Percentiles rank a stretch among this genome's conserved stretches.
Evolutionary conservation across 23 tunicate genomes (phyloP).

Genomic region (Botrylloides violaceus): DNA sequence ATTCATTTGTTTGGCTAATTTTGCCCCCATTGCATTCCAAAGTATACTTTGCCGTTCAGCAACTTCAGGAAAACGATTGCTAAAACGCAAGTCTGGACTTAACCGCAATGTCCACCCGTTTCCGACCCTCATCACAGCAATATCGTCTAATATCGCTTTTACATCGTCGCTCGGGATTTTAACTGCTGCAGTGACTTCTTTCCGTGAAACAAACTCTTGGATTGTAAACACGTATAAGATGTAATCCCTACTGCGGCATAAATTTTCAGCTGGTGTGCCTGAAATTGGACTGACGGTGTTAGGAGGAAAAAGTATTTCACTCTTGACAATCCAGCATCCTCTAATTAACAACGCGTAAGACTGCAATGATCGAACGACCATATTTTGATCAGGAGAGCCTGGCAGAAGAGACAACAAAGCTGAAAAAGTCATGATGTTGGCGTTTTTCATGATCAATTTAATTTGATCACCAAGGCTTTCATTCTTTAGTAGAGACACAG

Average conservation of each 20-base stretch:
- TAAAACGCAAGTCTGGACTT: slow-evolving; percentile 13
- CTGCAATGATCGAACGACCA: slow-evolving; percentile 64
- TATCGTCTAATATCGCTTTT: slow-evolving; percentile 49
- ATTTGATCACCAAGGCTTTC: slow-evolving; percentile 53
- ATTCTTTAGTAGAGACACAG: slow-evolving; percentile 34
- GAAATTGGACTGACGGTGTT: slow-evolving; percentile 44
- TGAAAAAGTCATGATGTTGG: slow-evolving; percentile 69
- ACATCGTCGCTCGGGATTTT: slow-evolving; percentile 70
- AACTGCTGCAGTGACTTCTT: slow-evolving; percentile 36
- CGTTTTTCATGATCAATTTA: slow-evolving; percentile 55
- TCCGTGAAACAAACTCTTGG: slow-evolving; percentile 25
- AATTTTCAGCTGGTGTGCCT: slow-evolving; percentile 43
- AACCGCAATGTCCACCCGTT: slow-evolving; percentile 60
- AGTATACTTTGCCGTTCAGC: slow-evolving; percentile 67
- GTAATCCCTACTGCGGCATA: slow-evolving; percentile 63
- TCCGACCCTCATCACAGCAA: slow-evolving; percentile 55
- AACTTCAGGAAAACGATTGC: slow-evolving; percentile 47
- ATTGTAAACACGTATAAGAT: slow-evolving; percentile 50
- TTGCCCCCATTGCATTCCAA: slow-evolving; percentile 46
- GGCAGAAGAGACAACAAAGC: slow-evolving; percentile 49
- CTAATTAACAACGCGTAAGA: slow-evolving; percentile 66
- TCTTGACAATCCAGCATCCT: slow-evolving; percentile 83
- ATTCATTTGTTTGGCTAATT: slow-evolving; percentile 30
- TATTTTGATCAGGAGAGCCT: slow-evolving; percentile 40
- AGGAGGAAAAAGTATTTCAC: slow-evolving; percentile 75